phyloP scores from a whole-genome alignment of 2,797 vertebrate species.

The Cephalopachus bancanus region DNA sequence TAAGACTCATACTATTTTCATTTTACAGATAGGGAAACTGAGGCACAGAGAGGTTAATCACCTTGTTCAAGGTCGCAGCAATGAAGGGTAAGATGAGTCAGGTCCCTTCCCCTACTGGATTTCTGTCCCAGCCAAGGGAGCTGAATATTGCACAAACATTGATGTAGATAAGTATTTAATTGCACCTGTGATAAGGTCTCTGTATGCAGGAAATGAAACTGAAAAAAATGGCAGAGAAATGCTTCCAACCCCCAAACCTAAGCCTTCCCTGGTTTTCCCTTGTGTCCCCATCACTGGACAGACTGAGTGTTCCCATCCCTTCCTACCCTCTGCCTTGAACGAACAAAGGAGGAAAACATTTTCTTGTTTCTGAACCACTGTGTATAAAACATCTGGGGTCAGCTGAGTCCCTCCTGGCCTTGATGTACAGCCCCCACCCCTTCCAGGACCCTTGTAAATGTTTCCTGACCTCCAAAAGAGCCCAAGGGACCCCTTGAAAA shows the following conservation, averaged over 20 bases:
- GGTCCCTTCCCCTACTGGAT: not conserved
- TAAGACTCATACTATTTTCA: too few relatives aligned
- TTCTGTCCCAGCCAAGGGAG: not conserved
- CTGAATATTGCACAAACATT: not conserved
- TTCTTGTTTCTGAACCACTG: constrained; percentile 23
- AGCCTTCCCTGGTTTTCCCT: not conserved
- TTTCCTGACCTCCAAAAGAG: not conserved
- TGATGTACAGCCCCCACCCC: not conserved
- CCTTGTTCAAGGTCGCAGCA: not conserved
- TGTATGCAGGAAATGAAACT: not conserved
- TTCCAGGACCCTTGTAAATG: not conserved
- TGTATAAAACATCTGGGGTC: not conserved
- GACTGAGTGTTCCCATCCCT: not conserved
- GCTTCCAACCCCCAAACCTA: not conserved
- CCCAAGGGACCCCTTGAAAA: not conserved
- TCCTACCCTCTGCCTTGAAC: not conserved
- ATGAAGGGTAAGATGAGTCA: not conserved
- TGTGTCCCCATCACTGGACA: not conserved
- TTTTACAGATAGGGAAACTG: too few relatives aligned
- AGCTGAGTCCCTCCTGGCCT: not conserved
- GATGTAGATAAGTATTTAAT: not conserved
- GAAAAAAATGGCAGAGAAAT: not conserved
- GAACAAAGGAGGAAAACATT: not conserved
- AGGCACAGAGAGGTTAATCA: not conserved
- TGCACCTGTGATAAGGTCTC: not conserved